Base-by-base conservation (phyloP, 2,113 vertebrate species). In the Bombycilla garrulus region DNA sequence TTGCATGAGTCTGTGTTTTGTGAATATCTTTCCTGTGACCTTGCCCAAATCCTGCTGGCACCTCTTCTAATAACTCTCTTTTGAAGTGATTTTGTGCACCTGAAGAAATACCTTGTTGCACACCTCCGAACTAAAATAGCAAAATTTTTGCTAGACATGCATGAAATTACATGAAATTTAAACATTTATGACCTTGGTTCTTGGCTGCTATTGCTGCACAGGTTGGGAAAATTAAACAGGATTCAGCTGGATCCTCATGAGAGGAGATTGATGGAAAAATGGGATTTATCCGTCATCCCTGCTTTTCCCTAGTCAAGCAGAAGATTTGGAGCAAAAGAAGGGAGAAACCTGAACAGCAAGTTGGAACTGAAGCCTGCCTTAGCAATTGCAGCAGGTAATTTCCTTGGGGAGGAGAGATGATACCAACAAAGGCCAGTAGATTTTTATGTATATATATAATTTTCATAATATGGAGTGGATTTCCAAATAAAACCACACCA, bases 151-250 rank as follows among this genome's bases (percentile, higher is more conserved):
- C 79, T 65, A 83, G 82, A 40, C 4, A 5, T 80, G 71, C 64
- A 65, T 94, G 85, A 92, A 94, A 89, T 95, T 64, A 47, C 77
- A 57, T 88, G 38, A 86, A 96, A 93, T 96, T 89, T 81, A 58
- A 81, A 74, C n/a, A 44, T 70, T 83, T 82, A 53, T 73, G 58
- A 77, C 54, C 38, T 73, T 47, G 35, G 23, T 79, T 95, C 70
- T 74, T 80, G 73, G 38, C 78, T 91, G 57, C 44, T 89, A 20
- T 57, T 90, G 54, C 66, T 73, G 54, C 42, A 45, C 33, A 57
- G 36, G 26, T 60, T 92, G 70, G 40, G 62, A 79, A 92, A 80
- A 90, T 95, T 64, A 40, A 91, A 72, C 50, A 42, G 40, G 62
- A 56, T 91, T 95, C 61, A 81, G 5, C 62, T 86, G 80, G 47